phyloP scores from a whole-genome alignment of 2,888 invertebrate genomes.

The Pantelozetes paolii region DNA sequence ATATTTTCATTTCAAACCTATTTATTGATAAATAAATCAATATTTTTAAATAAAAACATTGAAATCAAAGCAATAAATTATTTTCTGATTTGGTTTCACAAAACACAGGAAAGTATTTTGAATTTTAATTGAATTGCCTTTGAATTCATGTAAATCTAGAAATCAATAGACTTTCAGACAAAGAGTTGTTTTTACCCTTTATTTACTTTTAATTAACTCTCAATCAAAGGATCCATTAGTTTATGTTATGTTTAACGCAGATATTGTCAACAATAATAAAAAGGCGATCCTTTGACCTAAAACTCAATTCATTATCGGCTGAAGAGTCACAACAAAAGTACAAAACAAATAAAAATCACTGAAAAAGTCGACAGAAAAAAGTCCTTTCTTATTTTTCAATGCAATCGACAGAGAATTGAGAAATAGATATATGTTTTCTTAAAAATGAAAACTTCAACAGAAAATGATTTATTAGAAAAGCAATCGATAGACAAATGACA shows the following conservation, averaged over 20 bases:
- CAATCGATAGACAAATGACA: not conserved
- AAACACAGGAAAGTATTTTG: too few species aligned
- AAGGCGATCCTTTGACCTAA: not conserved
- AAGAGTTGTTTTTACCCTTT: not conserved
- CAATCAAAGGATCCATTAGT: not conserved
- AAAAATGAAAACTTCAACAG: not conserved
- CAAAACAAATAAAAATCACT: not conserved
- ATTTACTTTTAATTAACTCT: not conserved
- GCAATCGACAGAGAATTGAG: not conserved
- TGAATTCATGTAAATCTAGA: too few species aligned
- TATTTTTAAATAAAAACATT: too few species aligned
- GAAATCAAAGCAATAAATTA: too few species aligned
- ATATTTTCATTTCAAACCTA: too few species aligned
- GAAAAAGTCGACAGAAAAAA: not conserved
- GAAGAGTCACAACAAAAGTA: not conserved
- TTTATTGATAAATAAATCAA: too few species aligned
- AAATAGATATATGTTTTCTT: not conserved
- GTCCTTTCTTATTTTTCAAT: not conserved
- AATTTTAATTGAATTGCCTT: too few species aligned
- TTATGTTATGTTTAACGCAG: not conserved
- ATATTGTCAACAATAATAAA: not conserved
- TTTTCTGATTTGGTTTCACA: too few species aligned
- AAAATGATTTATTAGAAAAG: not conserved
- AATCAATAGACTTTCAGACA: too few species aligned
- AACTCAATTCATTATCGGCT: slow-evolving; percentile 23